These are phyloP conservation scores for Miichthys miiuy DNA, from an alignment of 2,797 vertebrate genomes.

Conservation along the genomic window DNA sequence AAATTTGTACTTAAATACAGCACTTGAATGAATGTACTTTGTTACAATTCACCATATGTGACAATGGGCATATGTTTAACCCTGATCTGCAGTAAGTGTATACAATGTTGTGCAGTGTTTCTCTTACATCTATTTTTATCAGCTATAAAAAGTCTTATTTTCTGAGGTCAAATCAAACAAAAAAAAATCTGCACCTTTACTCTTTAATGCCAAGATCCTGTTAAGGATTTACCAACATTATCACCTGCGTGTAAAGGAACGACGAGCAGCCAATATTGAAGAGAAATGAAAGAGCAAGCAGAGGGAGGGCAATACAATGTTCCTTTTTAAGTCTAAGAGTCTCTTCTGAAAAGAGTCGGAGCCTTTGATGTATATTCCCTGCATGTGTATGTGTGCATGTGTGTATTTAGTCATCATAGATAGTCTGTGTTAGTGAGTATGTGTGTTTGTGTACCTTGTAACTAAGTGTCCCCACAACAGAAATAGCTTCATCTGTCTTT, in stretches of 20 bases:
- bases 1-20: no score
- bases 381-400: conserved; percentile 14
- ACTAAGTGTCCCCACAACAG: conserved; percentile 43
- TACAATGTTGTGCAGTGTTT: background rate
- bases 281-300: conserved; percentile 35
- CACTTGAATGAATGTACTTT: no score
- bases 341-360: conserved; percentile 37
- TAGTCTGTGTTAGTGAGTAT: background rate
- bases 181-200: background rate
- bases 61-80: no score
- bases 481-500: conserved; percentile 66
- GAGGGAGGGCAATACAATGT: conserved; percentile 51
- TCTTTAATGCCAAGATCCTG: background rate
- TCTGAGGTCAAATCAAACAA: conserved; percentile 3
- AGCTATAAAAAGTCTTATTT: background rate
- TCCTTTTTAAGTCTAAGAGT: conserved; percentile 55
- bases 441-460: conserved; percentile 28
- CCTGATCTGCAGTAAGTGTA: no score
- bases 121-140: background rate
- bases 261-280: conserved; percentile 19
- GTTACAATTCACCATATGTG: no score
- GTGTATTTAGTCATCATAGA: no score
- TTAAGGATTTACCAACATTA: conserved; percentile 24
- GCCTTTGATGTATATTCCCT: conserved; percentile 57
- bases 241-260: conserved; percentile 16